A percentile compares a stretch with the other conserved stretches of the same genome.
These are phyloP conservation scores for Leucoraja erinaceus DNA, from an alignment of 2,113 vertebrate genomes.

Conservation along the genomic window DNA sequence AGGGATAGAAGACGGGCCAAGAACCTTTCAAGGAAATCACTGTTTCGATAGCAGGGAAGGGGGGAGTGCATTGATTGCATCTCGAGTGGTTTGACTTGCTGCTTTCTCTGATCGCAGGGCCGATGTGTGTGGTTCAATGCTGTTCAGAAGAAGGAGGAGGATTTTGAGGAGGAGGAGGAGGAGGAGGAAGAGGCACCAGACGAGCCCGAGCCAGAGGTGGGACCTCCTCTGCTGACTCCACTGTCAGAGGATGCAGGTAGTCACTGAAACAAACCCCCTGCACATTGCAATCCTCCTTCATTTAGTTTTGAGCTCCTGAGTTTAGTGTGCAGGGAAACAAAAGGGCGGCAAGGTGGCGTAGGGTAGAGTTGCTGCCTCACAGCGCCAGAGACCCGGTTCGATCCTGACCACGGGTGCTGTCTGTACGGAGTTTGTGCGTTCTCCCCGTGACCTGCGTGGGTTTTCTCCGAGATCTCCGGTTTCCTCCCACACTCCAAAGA, in stretches of 20 bases:
- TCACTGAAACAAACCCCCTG: background rate
- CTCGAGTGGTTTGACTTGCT: background rate
- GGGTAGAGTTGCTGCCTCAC: no score
- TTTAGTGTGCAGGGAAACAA: no score
- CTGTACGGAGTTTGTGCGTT: no score
- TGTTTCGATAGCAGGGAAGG: background rate
- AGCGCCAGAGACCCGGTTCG: no score
- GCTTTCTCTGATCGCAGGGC: constrained; percentile 58
- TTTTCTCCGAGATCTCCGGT: no score
- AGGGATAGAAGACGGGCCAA: no score
- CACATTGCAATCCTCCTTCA: background rate
- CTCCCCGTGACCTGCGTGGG: no score
- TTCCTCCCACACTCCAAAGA: no score
- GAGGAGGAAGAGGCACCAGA: constrained; percentile 64
- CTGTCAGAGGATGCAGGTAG: constrained; percentile 86
- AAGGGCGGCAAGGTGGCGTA: no score
- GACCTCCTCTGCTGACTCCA: constrained; percentile 78
- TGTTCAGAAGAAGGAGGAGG: constrained; percentile 61
- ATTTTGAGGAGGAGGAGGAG: constrained; percentile 62
- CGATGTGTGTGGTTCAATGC: constrained; percentile 83
- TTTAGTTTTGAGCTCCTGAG: no score
- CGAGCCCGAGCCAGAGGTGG: constrained; percentile 70
- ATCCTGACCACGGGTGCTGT: no score
- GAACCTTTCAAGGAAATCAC: background rate
- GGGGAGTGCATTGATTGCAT: background rate